Evolutionary conservation across 2,113 vertebrate genomes (phyloP).

Genomic region (Lophius piscatorius): DNA sequence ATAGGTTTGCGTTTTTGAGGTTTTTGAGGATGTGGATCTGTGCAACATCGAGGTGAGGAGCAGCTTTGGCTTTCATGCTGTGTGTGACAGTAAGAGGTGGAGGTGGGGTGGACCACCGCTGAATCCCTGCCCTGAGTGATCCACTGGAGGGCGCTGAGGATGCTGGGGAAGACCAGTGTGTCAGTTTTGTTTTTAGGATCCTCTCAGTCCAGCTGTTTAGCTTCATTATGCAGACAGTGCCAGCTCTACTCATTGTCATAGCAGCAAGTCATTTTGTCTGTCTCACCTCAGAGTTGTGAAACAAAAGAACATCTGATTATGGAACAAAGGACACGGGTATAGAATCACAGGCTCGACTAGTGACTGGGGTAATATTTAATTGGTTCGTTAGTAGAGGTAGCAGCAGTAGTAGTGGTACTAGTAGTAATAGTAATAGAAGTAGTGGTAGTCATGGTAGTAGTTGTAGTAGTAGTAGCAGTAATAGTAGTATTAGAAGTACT

Average conservation of each 20-base stretch:
- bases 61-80: constrained; percentile 76
- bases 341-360: too few relatives aligned
- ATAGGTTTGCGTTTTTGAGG: too few relatives aligned
- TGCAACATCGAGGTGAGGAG: constrained; percentile 72
- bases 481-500: too few relatives aligned
- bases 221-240: constrained; percentile 65
- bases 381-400: too few relatives aligned
- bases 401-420: too few relatives aligned
- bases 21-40: constrained; percentile 85
- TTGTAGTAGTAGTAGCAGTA: too few relatives aligned
- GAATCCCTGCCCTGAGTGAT: constrained; percentile 88
- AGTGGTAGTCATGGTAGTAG: too few relatives aligned
- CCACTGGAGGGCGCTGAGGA: constrained; percentile 91
- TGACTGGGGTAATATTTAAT: too few relatives aligned
- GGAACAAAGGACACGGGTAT: too few relatives aligned
- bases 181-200: constrained; percentile 54
- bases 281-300: constrained; percentile 82
- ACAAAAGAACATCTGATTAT: not conserved
- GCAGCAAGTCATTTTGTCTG: constrained; percentile 90
- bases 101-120: constrained; percentile 44
- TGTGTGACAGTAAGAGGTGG: too few relatives aligned
- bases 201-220: constrained; percentile 71
- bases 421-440: too few relatives aligned
- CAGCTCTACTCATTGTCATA: constrained; percentile 89
- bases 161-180: constrained; percentile 90